Conservation (phyloP, 2,888 invertebrate genomes). For the Campaea margaritaria region DNA sequence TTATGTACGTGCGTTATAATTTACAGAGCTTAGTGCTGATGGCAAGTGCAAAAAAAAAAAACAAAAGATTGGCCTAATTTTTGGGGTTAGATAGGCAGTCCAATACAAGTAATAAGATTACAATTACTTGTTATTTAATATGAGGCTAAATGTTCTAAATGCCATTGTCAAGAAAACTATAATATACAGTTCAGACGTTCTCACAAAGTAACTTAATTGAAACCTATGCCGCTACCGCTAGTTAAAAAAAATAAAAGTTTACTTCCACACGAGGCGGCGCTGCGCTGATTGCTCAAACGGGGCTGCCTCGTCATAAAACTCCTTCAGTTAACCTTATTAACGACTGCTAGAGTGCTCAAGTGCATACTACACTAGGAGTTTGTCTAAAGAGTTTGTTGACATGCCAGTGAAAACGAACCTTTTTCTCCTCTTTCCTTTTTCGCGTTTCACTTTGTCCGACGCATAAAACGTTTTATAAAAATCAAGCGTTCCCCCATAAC, state of each 20-base stretch:
- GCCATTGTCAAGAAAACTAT: too few species aligned
- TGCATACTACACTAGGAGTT: constrained; percentile 16
- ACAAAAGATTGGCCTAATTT: too few species aligned
- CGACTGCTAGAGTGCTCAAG: constrained; percentile 29
- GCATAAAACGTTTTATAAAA: constrained; percentile 67
- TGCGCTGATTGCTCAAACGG: constrained; percentile 20
- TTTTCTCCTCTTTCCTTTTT: constrained; percentile 27
- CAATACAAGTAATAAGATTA: too few species aligned
- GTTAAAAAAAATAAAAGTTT: constrained; percentile 4
- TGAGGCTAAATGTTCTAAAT: too few species aligned
- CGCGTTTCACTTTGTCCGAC: constrained; percentile 42
- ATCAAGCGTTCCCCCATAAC: constrained; percentile 57
- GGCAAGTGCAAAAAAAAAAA: too few species aligned
- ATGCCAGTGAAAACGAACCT: constrained; percentile 27
- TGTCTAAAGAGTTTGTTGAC: constrained; percentile 29
- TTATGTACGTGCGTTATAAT: too few species aligned
- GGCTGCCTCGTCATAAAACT: constrained; percentile 9
- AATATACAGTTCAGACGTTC: neutral
- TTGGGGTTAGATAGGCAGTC: too few species aligned
- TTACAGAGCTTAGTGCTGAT: too few species aligned
- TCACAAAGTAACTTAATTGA: neutral
- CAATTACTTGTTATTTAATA: too few species aligned
- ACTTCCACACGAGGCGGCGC: neutral
- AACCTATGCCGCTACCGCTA: too few species aligned
- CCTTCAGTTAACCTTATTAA: constrained; percentile 33